Evolutionary conservation across 2,113 vertebrate genomes (phyloP).

Genomic region (Halcyon malimbica): DNA sequence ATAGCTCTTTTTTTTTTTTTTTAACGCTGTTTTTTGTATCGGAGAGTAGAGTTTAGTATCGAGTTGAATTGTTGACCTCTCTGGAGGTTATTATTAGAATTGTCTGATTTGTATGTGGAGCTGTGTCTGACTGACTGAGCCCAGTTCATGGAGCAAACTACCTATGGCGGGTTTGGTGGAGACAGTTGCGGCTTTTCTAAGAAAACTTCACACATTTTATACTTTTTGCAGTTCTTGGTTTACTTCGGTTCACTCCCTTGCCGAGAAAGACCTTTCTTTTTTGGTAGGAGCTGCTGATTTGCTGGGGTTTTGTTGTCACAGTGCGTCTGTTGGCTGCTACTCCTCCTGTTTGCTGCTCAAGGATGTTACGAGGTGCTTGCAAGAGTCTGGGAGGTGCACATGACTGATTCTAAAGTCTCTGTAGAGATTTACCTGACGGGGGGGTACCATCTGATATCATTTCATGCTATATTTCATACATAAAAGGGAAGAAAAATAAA

Average conservation of each 20-base stretch:
- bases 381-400: background rate
- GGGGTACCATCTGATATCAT: background rate
- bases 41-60: background rate
- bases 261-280: background rate
- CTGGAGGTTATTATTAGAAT: slow-evolving; percentile 19
- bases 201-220: background rate
- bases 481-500: background rate
- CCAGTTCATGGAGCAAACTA: background rate
- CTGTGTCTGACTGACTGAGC: background rate
- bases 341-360: background rate
- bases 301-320: background rate
- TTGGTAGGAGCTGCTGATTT: background rate
- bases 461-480: background rate
- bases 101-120: background rate
- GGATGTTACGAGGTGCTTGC: background rate
- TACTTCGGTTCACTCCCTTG: background rate
- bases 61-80: slow-evolving; percentile 29
- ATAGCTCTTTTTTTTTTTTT: slow-evolving; percentile 34
- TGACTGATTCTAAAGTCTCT: background rate
- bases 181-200: background rate
- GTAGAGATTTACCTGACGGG: background rate
- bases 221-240: background rate
- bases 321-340: background rate
- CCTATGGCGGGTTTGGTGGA: background rate
- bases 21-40: background rate